Percentiles rank a stretch among this genome's conserved stretches.
Conservation (phyloP, 2,888 invertebrate genomes). For the Tigriopus californicus region DNA sequence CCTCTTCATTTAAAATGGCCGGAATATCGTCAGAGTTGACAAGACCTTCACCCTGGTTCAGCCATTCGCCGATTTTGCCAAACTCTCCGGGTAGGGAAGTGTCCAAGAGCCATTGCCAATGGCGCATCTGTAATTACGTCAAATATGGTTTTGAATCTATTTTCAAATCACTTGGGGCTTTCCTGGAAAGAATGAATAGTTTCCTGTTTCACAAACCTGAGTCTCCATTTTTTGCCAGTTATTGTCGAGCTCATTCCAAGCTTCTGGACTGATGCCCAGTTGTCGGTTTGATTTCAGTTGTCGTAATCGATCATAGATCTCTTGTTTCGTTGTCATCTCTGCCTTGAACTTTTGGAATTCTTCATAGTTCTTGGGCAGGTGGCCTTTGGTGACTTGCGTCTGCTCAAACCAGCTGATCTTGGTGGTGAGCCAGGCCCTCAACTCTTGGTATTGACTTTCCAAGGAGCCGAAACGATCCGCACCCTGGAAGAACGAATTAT, state of each 20-base stretch:
- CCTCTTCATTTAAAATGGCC: conserved; percentile 64
- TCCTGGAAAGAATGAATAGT: not conserved
- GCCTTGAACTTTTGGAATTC: conserved; percentile 7
- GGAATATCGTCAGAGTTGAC: conserved; percentile 64
- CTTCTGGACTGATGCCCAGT: conserved; percentile 53
- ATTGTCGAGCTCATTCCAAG: conserved; percentile 62
- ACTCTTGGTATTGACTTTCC: not conserved
- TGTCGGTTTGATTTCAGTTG: not conserved
- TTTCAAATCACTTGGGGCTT: not conserved
- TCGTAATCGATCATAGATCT: not conserved
- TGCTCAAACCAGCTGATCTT: not conserved
- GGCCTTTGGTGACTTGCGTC: not conserved
- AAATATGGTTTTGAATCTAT: not conserved
- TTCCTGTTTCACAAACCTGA: conserved; percentile 25
- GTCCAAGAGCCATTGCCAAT: conserved; percentile 79
- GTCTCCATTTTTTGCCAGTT: conserved; percentile 61
- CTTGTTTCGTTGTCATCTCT: not conserved
- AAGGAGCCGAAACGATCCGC: not conserved
- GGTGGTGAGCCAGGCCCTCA: conserved; percentile 6
- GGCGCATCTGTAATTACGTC: conserved; percentile 38
- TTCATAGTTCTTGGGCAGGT: not conserved
- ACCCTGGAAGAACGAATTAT: no score
- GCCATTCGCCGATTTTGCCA: conserved; percentile 68
- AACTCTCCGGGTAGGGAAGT: conserved; percentile 65
- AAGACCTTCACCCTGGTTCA: conserved; percentile 65